Conservation (phyloP, 1,140 invertebrate genomes). For the Meloidogyne exigua region DNA sequence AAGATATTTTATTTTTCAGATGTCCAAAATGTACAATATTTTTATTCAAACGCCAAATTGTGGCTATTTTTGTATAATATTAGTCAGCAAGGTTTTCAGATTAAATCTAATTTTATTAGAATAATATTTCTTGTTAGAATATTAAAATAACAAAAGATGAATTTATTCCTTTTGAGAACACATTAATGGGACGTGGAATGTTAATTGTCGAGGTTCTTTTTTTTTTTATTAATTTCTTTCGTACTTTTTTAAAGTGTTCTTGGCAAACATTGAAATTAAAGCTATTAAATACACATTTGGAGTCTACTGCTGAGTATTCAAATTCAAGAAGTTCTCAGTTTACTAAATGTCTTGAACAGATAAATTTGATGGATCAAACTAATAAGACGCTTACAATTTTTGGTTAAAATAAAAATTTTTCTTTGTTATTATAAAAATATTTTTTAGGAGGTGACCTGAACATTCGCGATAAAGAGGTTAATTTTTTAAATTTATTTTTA, state of each 20-base stretch:
- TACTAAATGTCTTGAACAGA: conserved; percentile 43
- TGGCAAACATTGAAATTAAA: conserved; percentile 43
- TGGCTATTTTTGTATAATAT: conserved; percentile 51
- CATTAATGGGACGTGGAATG: conserved; percentile 45
- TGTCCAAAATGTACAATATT: conserved; percentile 44
- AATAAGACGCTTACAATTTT: conserved; percentile 35
- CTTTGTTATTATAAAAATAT: not conserved
- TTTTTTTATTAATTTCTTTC: not conserved
- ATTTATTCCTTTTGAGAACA: conserved; percentile 46
- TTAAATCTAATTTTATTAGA: not conserved
- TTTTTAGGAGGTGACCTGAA: conserved; percentile 38
- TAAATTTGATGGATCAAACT: conserved; percentile 10
- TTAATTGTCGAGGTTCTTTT: conserved; percentile 63
- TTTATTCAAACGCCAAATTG: conserved; percentile 32
- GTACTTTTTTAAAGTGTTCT: conserved; percentile 18
- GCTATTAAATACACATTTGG: conserved; percentile 53
- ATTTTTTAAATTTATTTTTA: not conserved
- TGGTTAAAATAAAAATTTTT: conserved; percentile 11
- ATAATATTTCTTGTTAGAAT: conserved; percentile 33
- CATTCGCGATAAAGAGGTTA: conserved; percentile 42
- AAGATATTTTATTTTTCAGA: not conserved
- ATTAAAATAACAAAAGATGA: conserved; percentile 41
- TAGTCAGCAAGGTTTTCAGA: conserved; percentile 37
- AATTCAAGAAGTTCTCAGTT: conserved; percentile 43
- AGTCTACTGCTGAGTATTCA: conserved; percentile 44